phyloP scores from a whole-genome alignment of 2,797 vertebrate species.

The Spheniscus humboldti region DNA sequence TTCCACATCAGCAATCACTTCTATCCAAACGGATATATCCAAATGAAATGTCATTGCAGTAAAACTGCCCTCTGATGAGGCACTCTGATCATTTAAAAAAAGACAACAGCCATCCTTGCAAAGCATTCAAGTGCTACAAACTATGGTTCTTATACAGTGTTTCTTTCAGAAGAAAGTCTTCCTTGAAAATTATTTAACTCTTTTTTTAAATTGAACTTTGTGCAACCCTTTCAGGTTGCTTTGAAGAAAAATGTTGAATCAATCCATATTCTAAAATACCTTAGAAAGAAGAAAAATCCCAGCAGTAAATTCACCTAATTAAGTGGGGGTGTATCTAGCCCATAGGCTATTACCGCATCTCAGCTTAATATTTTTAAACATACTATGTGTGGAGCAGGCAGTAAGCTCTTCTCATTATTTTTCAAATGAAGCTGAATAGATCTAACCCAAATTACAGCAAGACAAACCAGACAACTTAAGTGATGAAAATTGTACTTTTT shows the following conservation, averaged over 20 bases:
- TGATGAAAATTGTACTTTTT: conserved; percentile 34
- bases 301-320: conserved; percentile 60
- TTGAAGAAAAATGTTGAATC: conserved; percentile 39
- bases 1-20: not conserved
- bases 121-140: not conserved
- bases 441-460: conserved; percentile 46
- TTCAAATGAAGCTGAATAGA: conserved; percentile 35
- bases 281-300: conserved; percentile 51
- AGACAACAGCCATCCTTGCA: not conserved
- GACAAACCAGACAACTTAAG: conserved; percentile 35
- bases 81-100: not conserved
- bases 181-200: not conserved
- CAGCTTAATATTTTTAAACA: conserved; percentile 53
- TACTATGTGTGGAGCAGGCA: not conserved
- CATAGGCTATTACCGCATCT: conserved; percentile 27
- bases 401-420: conserved; percentile 52
- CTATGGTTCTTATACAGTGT: not conserved
- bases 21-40: not conserved
- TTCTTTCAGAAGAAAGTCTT: not conserved
- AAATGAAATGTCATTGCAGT: not conserved
- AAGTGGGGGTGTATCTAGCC: conserved; percentile 24
- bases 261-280: conserved; percentile 13
- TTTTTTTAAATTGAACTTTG: not conserved
- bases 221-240: conserved; percentile 7
- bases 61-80: not conserved